Percentiles rank a stretch among this genome's conserved stretches.
phyloP scores from a whole-genome alignment of 2,797 vertebrate genomes.

The Argya squamiceps region DNA sequence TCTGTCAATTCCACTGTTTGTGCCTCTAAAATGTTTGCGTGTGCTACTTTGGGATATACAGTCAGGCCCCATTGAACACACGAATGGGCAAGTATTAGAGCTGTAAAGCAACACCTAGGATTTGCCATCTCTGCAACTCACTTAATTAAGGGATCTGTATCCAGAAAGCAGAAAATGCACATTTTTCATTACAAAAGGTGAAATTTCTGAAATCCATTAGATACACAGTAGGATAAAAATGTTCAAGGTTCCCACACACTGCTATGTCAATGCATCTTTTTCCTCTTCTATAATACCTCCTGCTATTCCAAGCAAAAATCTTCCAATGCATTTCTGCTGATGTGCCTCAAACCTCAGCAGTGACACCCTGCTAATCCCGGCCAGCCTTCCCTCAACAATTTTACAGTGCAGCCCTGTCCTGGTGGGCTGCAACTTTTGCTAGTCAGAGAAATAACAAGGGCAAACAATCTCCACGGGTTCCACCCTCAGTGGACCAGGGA shows the following conservation, averaged over 20 bases:
- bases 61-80: conserved; percentile 46
- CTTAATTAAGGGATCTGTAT: conserved; percentile 57
- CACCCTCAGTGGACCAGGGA: neutral
- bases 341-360: conserved; percentile 22
- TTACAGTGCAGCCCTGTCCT: neutral
- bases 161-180: conserved; percentile 44
- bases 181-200: conserved; percentile 50
- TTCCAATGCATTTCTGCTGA: conserved; percentile 54
- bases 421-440: neutral
- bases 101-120: conserved; percentile 52
- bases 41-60: conserved; percentile 45
- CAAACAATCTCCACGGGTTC: neutral
- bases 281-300: conserved; percentile 14
- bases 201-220: conserved; percentile 61
- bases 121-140: conserved; percentile 60
- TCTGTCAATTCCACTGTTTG: conserved; percentile 20
- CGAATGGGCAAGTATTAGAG: conserved; percentile 4
- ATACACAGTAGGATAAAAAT: conserved; percentile 61
- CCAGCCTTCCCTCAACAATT: conserved; percentile 13
- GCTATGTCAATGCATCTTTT: conserved; percentile 42
- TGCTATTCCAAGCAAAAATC: conserved; percentile 38
- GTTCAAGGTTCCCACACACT: conserved; percentile 32
- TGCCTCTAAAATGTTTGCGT: conserved; percentile 46
- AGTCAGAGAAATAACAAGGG: neutral
- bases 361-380: conserved; percentile 8